Conservation (phyloP, 2,113 vertebrate species). For the Sigmodon hispidus region DNA sequence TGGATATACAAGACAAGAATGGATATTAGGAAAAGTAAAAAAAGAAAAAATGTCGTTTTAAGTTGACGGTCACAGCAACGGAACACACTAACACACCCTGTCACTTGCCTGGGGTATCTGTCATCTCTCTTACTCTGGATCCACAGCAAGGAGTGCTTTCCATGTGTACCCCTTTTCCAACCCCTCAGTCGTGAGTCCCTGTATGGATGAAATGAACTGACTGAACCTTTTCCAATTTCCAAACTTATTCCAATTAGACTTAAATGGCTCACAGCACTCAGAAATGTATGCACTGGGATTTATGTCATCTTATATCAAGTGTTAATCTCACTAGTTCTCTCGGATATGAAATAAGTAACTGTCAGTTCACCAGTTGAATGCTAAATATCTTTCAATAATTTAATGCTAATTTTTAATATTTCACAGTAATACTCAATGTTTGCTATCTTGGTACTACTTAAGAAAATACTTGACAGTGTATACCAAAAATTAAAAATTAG, state of each 20-base stretch:
- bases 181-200: not conserved
- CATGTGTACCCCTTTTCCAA: not conserved
- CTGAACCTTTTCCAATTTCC: not conserved
- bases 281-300: not conserved
- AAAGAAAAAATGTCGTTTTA: not conserved
- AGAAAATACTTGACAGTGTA: not conserved
- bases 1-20: not conserved
- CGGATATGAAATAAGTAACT: constrained; percentile 11
- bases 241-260: constrained; percentile 41
- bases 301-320: not conserved
- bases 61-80: not conserved
- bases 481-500: constrained; percentile 46
- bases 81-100: not conserved
- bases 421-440: not conserved
- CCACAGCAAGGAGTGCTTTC: not conserved
- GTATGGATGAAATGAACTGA: not conserved
- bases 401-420: constrained; percentile 4
- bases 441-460: not conserved
- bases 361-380: not conserved
- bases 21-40: not conserved
- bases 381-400: not conserved
- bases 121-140: not conserved
- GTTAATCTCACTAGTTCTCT: not conserved
- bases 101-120: not conserved
- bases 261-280: not conserved